These are phyloP conservation scores for Brachymystax lenok DNA, from an alignment of 2,797 vertebrate genomes.

Conservation along the genomic window DNA sequence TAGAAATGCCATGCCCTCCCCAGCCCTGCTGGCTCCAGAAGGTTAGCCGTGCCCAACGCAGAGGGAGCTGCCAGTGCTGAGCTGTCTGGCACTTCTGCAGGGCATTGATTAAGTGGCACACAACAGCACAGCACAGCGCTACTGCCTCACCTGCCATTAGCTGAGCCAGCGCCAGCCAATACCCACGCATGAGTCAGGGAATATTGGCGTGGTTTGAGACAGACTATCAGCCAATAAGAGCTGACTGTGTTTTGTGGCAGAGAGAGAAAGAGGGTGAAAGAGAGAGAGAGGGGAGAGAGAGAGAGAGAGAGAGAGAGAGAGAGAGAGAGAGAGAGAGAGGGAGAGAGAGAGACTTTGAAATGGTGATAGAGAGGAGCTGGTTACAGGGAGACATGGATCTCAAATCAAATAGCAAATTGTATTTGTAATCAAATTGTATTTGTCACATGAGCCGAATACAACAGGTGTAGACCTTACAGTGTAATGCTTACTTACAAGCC, in stretches of 20 bases:
- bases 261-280: constrained; percentile 44
- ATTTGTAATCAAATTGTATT: no score
- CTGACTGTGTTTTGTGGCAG: constrained; percentile 43
- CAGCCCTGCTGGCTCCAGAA: constrained; percentile 43
- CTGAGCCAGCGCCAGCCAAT: constrained; percentile 76
- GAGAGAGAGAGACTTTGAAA: neutral
- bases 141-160: constrained; percentile 79
- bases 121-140: constrained; percentile 51
- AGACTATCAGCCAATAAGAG: constrained; percentile 74
- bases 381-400: neutral
- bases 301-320: constrained; percentile 29
- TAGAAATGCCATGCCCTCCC: constrained; percentile 1
- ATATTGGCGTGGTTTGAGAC: constrained; percentile 79
- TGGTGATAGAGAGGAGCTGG: neutral
- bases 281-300: neutral
- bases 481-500: no score
- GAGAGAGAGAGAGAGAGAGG: constrained; percentile 54
- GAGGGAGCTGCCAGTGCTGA: constrained; percentile 60
- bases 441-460: no score
- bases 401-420: no score
- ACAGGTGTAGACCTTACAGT: no score
- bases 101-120: constrained; percentile 80
- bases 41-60: constrained; percentile 43
- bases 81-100: constrained; percentile 66
- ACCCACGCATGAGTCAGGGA: constrained; percentile 60